Percentiles rank a stretch among this genome's conserved stretches.
Evolutionary conservation across 2,113 vertebrate species (phyloP).

Genomic region (Pomatostomus ruficeps): DNA sequence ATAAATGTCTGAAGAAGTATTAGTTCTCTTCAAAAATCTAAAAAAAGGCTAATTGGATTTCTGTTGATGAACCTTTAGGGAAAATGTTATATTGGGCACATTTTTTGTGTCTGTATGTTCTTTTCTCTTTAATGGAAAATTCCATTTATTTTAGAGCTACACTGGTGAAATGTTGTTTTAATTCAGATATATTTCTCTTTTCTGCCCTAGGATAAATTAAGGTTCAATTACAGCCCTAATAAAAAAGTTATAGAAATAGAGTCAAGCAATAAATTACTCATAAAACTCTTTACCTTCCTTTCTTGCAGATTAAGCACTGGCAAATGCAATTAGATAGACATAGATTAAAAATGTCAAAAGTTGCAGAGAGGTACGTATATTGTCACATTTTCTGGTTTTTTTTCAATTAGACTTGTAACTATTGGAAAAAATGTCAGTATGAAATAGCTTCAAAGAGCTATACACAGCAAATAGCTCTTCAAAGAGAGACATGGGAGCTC

Average conservation of each 20-base stretch:
- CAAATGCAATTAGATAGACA: slow-evolving; percentile 97
- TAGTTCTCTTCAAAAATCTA: not conserved
- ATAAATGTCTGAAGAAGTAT: not conserved
- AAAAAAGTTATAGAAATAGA: not conserved
- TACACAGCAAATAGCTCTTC: not conserved
- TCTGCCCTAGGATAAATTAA: not conserved
- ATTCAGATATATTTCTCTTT: not conserved
- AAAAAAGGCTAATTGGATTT: not conserved
- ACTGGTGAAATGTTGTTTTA: not conserved
- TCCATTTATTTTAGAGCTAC: not conserved
- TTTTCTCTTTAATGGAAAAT: not conserved
- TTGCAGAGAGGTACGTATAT: slow-evolving; percentile 90
- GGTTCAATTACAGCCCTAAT: slow-evolving; percentile 1
- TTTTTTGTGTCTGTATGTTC: not conserved
- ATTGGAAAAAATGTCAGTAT: not conserved
- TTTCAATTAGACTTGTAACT: not conserved
- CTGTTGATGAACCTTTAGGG: not conserved
- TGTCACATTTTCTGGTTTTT: not conserved
- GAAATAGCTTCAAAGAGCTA: not conserved
- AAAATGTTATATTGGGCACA: not conserved
- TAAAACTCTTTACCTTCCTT: slow-evolving; percentile 12
- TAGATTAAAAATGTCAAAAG: slow-evolving; percentile 99
- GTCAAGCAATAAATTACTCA: not conserved
- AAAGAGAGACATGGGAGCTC: not conserved
- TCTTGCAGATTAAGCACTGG: slow-evolving; percentile 95